Evolutionary conservation across 1,140 invertebrate species (phyloP), one percentile per base, ranked within the genome.

Genomic region (Potamilus streckersoni): DNA sequence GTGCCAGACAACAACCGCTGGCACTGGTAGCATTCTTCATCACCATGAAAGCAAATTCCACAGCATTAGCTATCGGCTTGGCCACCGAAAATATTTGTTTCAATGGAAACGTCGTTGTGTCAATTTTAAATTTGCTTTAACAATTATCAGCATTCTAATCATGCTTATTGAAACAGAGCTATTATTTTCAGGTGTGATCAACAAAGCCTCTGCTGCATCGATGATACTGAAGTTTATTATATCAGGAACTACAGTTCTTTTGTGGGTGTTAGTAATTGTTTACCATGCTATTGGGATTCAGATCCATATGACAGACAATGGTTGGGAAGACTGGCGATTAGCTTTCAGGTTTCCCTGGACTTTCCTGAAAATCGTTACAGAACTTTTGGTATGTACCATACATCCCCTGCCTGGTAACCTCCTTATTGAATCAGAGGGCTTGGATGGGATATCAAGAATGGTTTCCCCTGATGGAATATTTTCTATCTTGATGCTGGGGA

Each of bases 171-270:
- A 88, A 55, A 89, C 85, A 15, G 88, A 89, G 76, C 70, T 88
- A 20, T 83, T 80, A n/a, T 78, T 81, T 62, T 66, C 75, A 65
- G 77, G 78, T 15, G 76, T 79, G 4, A 80, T 85, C 16, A 72
- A 69, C 6, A 88, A 85, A 68, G 20, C 62, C 6, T 67, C 74
- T 15, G 23, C 69, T 1, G 79, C 76, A 0, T 87, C 87, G 6
- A 71, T 85, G 12, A 69, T 87, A 38, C 62, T 89, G 6, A 89
- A 88, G 78, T 38, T 80, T 57, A 78, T 82, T 14, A 98, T 97
- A 86, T 96, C 96, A 89, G 23, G 87, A 12, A 81, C 83, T 55
- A 90, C 89, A 0, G 69, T 82, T 14, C 61, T 83, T 16, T 80
- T 89, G 31, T 71, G 89, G 19, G 56, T 83, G 4, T 79, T 81